These are phyloP conservation scores for Patiria pectinifera DNA, from an alignment of 53 echinoderm and acorn worm species.

Conservation along the genomic window DNA sequence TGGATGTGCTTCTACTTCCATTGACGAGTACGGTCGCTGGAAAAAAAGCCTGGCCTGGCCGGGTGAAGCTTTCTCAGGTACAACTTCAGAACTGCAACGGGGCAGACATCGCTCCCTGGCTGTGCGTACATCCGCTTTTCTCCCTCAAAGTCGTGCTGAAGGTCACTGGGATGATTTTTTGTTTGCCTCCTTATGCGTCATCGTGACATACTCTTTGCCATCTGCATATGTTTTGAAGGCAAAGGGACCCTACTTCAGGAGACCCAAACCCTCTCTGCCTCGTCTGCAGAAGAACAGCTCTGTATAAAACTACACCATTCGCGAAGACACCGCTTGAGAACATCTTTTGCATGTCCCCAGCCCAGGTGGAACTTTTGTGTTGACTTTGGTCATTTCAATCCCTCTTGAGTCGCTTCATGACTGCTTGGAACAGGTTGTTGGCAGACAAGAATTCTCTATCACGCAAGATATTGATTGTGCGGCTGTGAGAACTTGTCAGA, in stretches of 20 bases:
- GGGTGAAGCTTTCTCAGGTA: no score
- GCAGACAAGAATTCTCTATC: no score
- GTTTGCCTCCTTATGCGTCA: conserved; percentile 15
- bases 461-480: no score
- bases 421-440: no score
- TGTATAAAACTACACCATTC: conserved; percentile 46
- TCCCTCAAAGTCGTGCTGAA: not conserved
- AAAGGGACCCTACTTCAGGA: conserved; percentile 7
- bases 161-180: conserved; percentile 40
- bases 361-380: not conserved
- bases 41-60: conserved; percentile 1
- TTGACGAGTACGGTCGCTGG: conserved; percentile 29
- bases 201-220: conserved; percentile 1
- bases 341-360: conserved; percentile 21
- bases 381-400: no score
- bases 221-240: conserved; percentile 19
- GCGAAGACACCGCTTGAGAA: conserved; percentile 1
- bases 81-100: conserved; percentile 48
- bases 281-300: conserved; percentile 27
- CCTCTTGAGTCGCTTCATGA: no score
- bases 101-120: conserved; percentile 17
- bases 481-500: no score
- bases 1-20: not conserved
- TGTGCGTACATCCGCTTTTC: conserved; percentile 37
- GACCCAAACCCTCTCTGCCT: conserved; percentile 41